phyloP scores from a whole-genome alignment of 1,140 invertebrate genomes.

The Coptotermes formosanus region DNA sequence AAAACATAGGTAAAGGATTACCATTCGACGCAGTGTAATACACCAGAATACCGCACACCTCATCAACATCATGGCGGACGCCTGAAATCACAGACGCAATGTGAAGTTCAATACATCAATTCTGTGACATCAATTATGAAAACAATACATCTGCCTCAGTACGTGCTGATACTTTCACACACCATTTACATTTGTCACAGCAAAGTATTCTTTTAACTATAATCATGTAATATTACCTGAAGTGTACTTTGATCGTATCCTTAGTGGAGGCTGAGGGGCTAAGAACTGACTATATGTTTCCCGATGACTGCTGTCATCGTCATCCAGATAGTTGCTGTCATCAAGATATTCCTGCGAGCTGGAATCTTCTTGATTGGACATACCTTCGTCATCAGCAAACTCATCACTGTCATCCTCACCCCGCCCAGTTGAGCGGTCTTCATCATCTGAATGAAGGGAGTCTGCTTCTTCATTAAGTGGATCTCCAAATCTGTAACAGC shows the following conservation, averaged over 20 bases:
- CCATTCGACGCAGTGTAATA: too few species aligned
- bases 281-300: conserved; percentile 12
- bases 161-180: too few species aligned
- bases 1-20: too few species aligned
- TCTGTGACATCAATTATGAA: too few species aligned
- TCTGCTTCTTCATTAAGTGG: conserved; percentile 67
- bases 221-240: neutral
- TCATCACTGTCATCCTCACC: conserved; percentile 62
- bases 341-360: conserved; percentile 58
- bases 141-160: too few species aligned
- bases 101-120: too few species aligned
- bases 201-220: too few species aligned
- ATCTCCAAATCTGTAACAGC: conserved; percentile 65
- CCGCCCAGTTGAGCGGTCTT: conserved; percentile 52
- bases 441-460: conserved; percentile 57
- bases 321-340: conserved; percentile 43
- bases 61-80: too few species aligned
- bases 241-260: conserved; percentile 29
- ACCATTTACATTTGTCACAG: too few species aligned
- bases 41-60: too few species aligned
- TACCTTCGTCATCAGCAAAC: conserved; percentile 65
- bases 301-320: conserved; percentile 36
- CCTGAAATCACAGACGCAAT: too few species aligned
- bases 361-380: conserved; percentile 59
- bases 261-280: conserved; percentile 9